Percentiles rank a stretch among this genome's conserved stretches.
phyloP scores from a whole-genome alignment of 2,113 vertebrate genomes.

The Acrocephalus kingi region DNA sequence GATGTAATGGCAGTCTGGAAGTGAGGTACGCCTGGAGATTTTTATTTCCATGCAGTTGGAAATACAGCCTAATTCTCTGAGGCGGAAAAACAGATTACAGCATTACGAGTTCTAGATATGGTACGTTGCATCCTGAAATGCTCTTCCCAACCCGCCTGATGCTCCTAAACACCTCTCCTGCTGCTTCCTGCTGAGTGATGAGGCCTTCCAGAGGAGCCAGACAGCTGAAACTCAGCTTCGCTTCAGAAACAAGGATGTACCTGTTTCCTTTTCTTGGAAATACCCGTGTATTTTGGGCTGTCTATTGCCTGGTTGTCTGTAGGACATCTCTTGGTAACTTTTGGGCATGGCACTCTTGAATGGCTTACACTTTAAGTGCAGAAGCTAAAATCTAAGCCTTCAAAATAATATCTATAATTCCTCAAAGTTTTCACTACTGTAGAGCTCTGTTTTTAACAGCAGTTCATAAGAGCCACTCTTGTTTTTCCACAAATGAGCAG shows the following conservation, averaged over 20 bases:
- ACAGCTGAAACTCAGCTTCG: slow-evolving; percentile 28
- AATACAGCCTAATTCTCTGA: not conserved
- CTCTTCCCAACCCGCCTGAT: slow-evolving; percentile 34
- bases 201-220: slow-evolving; percentile 51
- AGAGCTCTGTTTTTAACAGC: slow-evolving; percentile 44
- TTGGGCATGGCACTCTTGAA: not conserved
- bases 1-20: slow-evolving; percentile 2
- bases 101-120: not conserved
- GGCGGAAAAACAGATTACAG: not conserved
- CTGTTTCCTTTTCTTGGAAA: not conserved
- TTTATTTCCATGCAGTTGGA: slow-evolving; percentile 12
- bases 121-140: slow-evolving; percentile 43
- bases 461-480: not conserved
- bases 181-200: slow-evolving; percentile 53
- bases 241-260: slow-evolving; percentile 28
- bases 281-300: not conserved
- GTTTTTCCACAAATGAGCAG: slow-evolving; percentile 36
- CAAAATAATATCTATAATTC: slow-evolving; percentile 26
- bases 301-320: slow-evolving; percentile 44
- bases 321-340: slow-evolving; percentile 26
- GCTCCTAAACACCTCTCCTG: slow-evolving; percentile 4
- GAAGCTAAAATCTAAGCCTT: not conserved
- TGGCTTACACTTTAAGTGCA: not conserved
- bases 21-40: not conserved
- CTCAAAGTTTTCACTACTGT: slow-evolving; percentile 15